phyloP scores from a whole-genome alignment of 1,140 invertebrate genomes.

The Saccostrea glomerata region DNA sequence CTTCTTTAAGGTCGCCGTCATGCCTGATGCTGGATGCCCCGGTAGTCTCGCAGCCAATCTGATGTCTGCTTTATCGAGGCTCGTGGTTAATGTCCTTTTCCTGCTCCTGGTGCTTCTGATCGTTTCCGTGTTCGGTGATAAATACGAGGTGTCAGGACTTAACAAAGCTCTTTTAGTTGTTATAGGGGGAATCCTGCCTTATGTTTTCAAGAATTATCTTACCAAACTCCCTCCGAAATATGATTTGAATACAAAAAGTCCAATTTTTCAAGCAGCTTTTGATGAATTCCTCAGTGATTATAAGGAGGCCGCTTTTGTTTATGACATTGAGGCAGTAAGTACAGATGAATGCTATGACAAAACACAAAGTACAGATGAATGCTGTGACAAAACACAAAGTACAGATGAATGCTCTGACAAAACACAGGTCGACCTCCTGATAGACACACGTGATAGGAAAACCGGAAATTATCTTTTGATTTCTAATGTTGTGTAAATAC shows the following conservation, averaged over 20 bases:
- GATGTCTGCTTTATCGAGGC: constrained; percentile 56
- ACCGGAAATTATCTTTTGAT: not conserved
- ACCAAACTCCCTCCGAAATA: not conserved
- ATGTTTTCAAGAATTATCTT: constrained; percentile 63
- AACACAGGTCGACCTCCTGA: not conserved
- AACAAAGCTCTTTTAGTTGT: constrained; percentile 68
- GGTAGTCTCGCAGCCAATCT: constrained; percentile 60
- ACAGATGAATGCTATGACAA: not conserved
- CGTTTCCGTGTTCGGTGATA: constrained; percentile 69
- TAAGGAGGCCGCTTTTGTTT: not conserved
- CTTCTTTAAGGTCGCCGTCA: constrained; percentile 61
- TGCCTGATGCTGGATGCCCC: constrained; percentile 64
- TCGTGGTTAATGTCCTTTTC: constrained; percentile 62
- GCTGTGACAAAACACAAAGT: not conserved
- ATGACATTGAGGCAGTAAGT: not conserved
- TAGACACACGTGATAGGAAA: not conserved
- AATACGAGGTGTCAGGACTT: constrained; percentile 65
- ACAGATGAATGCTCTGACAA: not conserved
- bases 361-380: not conserved
- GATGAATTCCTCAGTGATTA: not conserved
- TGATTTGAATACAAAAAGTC: constrained; percentile 57
- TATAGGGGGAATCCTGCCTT: constrained; percentile 68
- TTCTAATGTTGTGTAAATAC: not conserved
- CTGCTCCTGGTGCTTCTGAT: constrained; percentile 67
- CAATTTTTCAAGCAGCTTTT: constrained; percentile 60